phyloP scores from a whole-genome alignment of 2,888 invertebrate genomes.

The Calameuta filiformis region DNA sequence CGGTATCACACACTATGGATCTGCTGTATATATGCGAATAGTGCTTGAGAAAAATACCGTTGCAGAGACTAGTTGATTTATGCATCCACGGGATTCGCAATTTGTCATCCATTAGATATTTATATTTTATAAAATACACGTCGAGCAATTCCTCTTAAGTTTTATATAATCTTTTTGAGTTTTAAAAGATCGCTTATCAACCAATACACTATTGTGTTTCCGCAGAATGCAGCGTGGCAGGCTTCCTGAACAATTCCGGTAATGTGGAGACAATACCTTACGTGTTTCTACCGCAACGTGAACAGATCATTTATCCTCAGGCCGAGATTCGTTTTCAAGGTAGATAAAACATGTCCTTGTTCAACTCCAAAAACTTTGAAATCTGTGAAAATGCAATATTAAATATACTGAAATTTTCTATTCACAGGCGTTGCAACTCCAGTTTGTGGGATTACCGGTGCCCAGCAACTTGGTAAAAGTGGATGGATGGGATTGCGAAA shows the following conservation, averaged over 20 bases:
- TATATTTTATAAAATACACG: not conserved
- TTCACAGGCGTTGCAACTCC: slow-evolving; percentile 79
- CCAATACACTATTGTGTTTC: not conserved
- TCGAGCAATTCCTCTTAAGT: not conserved
- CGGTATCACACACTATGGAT: not conserved
- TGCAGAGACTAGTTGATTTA: not conserved
- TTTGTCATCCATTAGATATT: not conserved
- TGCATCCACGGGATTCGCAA: not conserved
- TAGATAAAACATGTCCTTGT: slow-evolving; percentile 55
- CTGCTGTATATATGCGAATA: not conserved
- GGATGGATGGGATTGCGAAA: slow-evolving; percentile 86
- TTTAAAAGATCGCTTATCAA: not conserved
- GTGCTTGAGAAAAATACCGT: not conserved
- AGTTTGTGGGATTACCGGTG: slow-evolving; percentile 86
- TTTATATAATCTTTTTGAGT: not conserved
- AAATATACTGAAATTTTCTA: not conserved
- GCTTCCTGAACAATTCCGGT: slow-evolving; percentile 79
- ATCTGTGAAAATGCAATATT: not conserved
- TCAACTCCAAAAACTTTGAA: not conserved
- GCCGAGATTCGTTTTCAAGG: slow-evolving; percentile 86
- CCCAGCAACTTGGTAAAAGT: slow-evolving; percentile 81
- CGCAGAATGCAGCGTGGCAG: slow-evolving; percentile 82
- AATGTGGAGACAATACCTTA: slow-evolving; percentile 84
- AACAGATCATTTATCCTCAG: slow-evolving; percentile 89
- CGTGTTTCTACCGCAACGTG: slow-evolving; percentile 85